phyloP scores from a whole-genome alignment of 2,888 invertebrate species.

The Nomada ferruginata region DNA sequence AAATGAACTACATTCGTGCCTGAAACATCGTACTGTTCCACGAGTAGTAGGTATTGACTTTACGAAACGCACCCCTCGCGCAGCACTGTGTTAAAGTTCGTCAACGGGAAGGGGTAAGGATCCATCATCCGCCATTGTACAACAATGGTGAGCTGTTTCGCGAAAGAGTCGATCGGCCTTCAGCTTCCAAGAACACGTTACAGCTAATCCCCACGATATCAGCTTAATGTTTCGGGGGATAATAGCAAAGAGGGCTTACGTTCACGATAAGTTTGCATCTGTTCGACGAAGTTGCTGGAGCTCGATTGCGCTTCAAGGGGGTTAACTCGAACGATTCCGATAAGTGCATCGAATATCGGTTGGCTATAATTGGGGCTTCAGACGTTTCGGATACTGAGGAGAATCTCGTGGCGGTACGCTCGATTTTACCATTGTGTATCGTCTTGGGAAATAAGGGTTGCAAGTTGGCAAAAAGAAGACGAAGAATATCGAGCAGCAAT shows the following conservation, averaged over 20 bases:
- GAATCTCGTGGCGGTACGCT: too few relatives aligned
- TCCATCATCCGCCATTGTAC: neutral
- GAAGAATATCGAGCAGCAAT: too few relatives aligned
- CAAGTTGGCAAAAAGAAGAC: too few relatives aligned
- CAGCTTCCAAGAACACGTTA: slow-evolving; percentile 30
- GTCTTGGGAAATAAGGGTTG: too few relatives aligned
- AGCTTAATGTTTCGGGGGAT: slow-evolving; percentile 55
- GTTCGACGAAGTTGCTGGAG: slow-evolving; percentile 24
- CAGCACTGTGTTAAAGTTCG: too few relatives aligned
- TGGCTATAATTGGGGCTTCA: slow-evolving; percentile 25
- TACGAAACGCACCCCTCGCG: neutral
- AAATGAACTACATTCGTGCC: too few relatives aligned
- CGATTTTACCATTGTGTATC: too few relatives aligned
- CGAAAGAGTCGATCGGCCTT: slow-evolving; percentile 29
- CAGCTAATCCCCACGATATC: slow-evolving; percentile 57
- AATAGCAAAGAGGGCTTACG: slow-evolving; percentile 51
- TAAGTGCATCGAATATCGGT: slow-evolving; percentile 40
- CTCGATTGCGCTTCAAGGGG: slow-evolving; percentile 44
- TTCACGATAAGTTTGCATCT: slow-evolving; percentile 49
- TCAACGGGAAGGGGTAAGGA: too few relatives aligned
- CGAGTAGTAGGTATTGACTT: neutral
- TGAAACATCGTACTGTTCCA: too few relatives aligned
- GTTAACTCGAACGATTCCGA: slow-evolving; percentile 32
- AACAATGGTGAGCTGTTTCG: neutral
- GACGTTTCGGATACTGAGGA: too few relatives aligned